Evolutionary conservation across 2,113 vertebrate genomes (phyloP).

Genomic region (Struthidea cinerea): DNA sequence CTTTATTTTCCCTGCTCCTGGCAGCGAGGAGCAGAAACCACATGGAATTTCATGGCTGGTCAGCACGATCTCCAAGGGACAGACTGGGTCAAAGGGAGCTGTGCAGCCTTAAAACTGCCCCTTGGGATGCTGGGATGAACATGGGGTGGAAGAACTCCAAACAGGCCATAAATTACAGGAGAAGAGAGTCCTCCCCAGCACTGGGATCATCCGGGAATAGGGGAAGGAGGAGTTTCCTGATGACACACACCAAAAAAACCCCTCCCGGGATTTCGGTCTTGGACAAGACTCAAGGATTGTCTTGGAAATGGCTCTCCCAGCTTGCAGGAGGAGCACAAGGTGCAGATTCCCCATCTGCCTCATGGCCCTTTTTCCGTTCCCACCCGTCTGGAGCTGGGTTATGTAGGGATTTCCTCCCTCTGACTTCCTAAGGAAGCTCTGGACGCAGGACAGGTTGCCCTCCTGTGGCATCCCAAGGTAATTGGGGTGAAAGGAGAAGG

Average conservation of each 20-base stretch:
- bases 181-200: not conserved
- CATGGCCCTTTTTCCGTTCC: not conserved
- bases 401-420: not conserved
- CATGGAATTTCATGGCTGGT: not conserved
- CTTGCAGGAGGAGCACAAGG: not conserved
- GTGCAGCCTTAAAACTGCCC: not conserved
- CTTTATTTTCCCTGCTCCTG: not conserved
- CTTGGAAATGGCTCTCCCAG: not conserved
- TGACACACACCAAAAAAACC: not conserved
- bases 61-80: not conserved
- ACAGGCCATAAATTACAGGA: not conserved
- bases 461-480: not conserved
- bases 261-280: not conserved
- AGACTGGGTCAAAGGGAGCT: not conserved
- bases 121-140: not conserved
- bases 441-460: not conserved
- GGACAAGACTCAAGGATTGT: not conserved
- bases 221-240: not conserved
- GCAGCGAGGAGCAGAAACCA: not conserved
- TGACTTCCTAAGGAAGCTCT: not conserved
- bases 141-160: not conserved
- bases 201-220: not conserved
- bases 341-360: not conserved
- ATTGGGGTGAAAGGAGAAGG: not conserved
- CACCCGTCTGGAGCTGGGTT: not conserved